Evolutionary conservation across 1,140 invertebrate genomes (phyloP).

Genomic region (Drosophila bocki): DNA sequence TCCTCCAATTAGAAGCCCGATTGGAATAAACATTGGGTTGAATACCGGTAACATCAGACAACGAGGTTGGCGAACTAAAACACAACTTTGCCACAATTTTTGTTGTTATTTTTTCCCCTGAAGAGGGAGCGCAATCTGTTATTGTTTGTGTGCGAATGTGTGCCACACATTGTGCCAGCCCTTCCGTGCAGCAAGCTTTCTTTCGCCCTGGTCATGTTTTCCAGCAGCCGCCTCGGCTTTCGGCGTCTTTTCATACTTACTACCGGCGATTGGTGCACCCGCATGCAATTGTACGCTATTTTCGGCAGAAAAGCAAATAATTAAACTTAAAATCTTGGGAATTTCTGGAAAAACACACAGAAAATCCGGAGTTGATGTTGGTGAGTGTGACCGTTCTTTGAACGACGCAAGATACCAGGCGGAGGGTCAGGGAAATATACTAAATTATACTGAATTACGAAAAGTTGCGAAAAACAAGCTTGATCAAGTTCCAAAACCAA

Average conservation of each 20-base stretch:
- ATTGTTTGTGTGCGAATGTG: constrained; percentile 49
- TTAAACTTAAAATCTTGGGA: neutral
- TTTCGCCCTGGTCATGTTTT: constrained; percentile 38
- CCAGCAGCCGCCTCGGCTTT: neutral
- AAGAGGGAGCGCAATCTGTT: constrained; percentile 18
- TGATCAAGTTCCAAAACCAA: neutral
- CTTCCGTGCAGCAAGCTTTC: constrained; percentile 31
- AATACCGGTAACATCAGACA: neutral
- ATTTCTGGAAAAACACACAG: constrained; percentile 41
- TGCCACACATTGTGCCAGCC: constrained; percentile 42
- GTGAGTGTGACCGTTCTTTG: constrained; percentile 12
- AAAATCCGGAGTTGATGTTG: constrained; percentile 34
- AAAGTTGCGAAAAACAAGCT: neutral
- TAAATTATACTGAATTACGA: neutral
- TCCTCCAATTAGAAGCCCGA: neutral
- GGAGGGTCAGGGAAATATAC: constrained; percentile 1
- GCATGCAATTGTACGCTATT: constrained; percentile 11
- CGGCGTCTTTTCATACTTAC: constrained; percentile 11
- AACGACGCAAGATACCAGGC: neutral
- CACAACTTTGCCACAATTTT: neutral
- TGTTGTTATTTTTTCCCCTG: constrained; percentile 36
- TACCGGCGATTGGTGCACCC: neutral
- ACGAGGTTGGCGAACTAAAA: no score
- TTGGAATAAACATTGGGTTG: no score
- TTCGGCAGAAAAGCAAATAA: constrained; percentile 8